Base-by-base conservation (phyloP, 2,113 vertebrate genomes). In the Malurus elegans region DNA sequence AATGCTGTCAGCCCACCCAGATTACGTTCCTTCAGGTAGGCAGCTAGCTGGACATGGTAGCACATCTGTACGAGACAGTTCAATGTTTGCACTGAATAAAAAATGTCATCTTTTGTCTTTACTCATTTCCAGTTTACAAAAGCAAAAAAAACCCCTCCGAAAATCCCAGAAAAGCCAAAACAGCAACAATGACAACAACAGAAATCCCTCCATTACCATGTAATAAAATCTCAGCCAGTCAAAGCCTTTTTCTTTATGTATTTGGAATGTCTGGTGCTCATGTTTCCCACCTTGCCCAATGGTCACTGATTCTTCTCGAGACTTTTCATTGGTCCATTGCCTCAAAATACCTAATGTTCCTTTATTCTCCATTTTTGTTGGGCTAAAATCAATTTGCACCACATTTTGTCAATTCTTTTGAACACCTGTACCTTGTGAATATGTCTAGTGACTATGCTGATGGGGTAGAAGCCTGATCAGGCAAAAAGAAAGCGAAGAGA, bases 401-500 rank as follows among this genome's bases (percentile, higher is more conserved):
- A 4, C 62, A 23, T 70, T 95, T 58, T 89, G 58, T 44, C 23
- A 38, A 44, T 54, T 69, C 3, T 17, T 92, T 82, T 81, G 80
- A 89, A 89, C 36, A 28, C 20, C 24, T 78, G 51, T 21, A 71
- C 50, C 26, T 32, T 48, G 47, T 47, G 81, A 66, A 79, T 69
- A 51, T 7, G 48, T 32, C 44, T 48, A 44, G 28, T 47, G 53
- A 56, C 73, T 90, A 11, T 69, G 38, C 58, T 90, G 40, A 74
- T 71, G 38, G 54, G 18, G 20, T 40, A 60, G 78, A 5, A 83
- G 61, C 58, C 40, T 47, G 83, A 85, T 82, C n/a, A 79, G 64
- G 18, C 45, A 89, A 95, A 97, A 73, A 17, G 23, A 44, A 69
- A 87, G 38, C 34, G 62, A 69, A 72, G 13, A 54, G 32, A 70